Conservation (phyloP, 92 coral and sea anemone genomes). For the Epizoanthus scotinus region DNA sequence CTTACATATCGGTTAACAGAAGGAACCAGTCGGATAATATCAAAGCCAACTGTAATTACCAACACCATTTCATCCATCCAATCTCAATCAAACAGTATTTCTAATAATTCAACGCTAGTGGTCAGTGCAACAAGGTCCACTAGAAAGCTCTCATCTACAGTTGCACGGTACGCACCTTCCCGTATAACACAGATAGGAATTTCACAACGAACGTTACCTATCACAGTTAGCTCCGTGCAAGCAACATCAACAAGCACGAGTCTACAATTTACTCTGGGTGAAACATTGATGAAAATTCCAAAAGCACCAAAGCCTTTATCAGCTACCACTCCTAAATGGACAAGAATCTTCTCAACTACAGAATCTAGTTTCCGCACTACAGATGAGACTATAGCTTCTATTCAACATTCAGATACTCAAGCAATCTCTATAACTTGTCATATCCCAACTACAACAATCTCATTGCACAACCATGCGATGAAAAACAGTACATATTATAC, state of each 20-base stretch:
- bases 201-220: neutral
- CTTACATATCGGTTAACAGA: neutral
- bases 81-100: neutral
- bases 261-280: neutral
- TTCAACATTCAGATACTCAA: neutral
- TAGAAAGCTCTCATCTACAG: too few species aligned
- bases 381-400: neutral
- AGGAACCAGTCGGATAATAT: neutral
- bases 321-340: neutral
- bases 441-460: neutral
- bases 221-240: neutral
- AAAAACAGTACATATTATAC: neutral
- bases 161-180: neutral
- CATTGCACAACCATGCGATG: neutral
- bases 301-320: neutral
- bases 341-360: neutral
- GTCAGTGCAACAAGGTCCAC: slow-evolving; percentile 2
- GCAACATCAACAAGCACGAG: neutral
- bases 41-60: neutral
- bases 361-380: neutral
- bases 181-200: too few species aligned
- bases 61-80: neutral
- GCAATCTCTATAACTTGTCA: neutral
- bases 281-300: neutral
- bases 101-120: neutral